These are phyloP conservation scores for Acronicta leporina DNA, from an alignment of 2,888 invertebrate genomes.

Conservation along the genomic window DNA sequence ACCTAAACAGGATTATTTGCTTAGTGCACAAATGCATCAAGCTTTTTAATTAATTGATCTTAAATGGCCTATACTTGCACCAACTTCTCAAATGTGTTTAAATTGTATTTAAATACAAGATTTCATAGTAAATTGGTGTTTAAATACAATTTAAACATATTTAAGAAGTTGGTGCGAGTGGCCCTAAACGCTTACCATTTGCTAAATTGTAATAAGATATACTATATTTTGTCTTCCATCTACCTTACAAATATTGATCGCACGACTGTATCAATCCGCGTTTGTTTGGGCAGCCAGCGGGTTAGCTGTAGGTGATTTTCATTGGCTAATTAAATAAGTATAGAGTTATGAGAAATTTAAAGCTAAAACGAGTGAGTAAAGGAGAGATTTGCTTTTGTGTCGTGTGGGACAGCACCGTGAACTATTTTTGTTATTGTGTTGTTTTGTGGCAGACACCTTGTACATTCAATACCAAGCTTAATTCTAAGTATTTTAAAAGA, in stretches of 20 bases:
- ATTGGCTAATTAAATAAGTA: conserved; percentile 22
- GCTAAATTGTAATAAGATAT: no score
- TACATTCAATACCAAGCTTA: not conserved
- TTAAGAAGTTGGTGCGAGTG: no score
- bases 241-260: no score
- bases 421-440: conserved; percentile 15
- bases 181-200: conserved; percentile 23
- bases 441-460: conserved; percentile 13
- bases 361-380: conserved; percentile 32
- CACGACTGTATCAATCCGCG: conserved; percentile 24
- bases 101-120: no score
- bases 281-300: conserved; percentile 51
- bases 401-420: conserved; percentile 71
- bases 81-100: no score
- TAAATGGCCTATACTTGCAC: conserved; percentile 13
- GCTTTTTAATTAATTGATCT: conserved; percentile 35
- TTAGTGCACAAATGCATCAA: conserved; percentile 38
- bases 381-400: conserved; percentile 60
- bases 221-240: no score
- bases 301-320: conserved; percentile 20
- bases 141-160: no score
- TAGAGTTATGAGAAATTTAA: conserved; percentile 17
- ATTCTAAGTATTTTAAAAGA: no score
- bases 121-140: no score
- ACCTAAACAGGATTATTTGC: conserved; percentile 30